phyloP scores from a whole-genome alignment of 2,113 vertebrate genomes.

The Menura novaehollandiae region DNA sequence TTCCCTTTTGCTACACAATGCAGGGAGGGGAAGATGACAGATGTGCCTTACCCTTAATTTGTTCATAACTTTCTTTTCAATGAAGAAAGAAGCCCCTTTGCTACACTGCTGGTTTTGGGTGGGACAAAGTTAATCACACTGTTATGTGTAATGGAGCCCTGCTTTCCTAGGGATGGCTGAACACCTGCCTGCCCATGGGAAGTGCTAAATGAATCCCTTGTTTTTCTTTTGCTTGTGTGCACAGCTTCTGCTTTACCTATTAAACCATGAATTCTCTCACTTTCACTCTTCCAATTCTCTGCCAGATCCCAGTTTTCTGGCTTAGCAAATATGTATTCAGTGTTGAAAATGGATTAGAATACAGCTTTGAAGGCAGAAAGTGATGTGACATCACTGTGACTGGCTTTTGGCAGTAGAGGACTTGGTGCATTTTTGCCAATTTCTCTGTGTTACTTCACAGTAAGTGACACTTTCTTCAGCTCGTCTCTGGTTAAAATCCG shows the following conservation, averaged over 20 bases:
- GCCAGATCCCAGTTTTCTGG: neutral
- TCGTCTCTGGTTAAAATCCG: neutral
- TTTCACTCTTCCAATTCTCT: neutral
- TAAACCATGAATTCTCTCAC: neutral
- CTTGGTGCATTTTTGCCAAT: neutral
- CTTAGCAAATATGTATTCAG: neutral
- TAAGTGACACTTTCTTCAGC: neutral
- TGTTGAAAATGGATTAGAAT: neutral
- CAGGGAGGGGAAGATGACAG: neutral
- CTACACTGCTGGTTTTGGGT: neutral
- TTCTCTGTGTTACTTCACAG: neutral
- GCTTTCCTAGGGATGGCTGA: neutral
- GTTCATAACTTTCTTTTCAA: neutral
- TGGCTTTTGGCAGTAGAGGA: neutral
- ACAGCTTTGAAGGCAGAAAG: neutral
- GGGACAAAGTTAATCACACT: too few relatives aligned
- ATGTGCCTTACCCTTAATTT: accelerated
- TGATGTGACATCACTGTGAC: neutral
- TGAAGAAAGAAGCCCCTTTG: neutral
- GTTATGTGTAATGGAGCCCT: accelerated
- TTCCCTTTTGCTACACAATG: neutral
- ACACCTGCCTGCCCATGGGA: neutral
- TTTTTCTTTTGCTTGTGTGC: neutral
- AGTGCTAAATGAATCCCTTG: neutral
- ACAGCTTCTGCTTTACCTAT: neutral